Conservation (phyloP, 2,888 invertebrate species). For the Philereme transversata region DNA sequence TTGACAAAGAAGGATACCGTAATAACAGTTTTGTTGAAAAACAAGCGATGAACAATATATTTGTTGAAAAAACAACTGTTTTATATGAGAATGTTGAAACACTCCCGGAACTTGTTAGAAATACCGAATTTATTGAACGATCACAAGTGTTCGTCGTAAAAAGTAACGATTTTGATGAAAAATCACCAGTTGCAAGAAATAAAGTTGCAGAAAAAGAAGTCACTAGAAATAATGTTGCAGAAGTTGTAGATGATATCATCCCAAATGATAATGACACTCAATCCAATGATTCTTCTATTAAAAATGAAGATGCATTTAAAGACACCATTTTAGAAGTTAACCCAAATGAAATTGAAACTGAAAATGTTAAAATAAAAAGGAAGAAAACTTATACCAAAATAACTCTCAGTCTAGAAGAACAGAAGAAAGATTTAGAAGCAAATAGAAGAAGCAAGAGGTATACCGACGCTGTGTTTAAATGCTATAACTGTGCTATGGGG, state of each 20-base stretch:
- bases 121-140: constrained; percentile 9
- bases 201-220: constrained; percentile 4
- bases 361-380: background rate
- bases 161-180: constrained; percentile 7
- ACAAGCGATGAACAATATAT: constrained; percentile 1
- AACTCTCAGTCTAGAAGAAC: constrained; percentile 62
- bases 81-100: background rate
- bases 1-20: constrained; percentile 4
- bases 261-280: background rate
- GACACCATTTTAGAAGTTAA: background rate
- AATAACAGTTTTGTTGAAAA: background rate
- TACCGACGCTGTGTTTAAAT: constrained; percentile 68
- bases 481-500: constrained; percentile 66
- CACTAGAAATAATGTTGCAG: background rate
- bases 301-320: background rate
- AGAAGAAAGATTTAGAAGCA: constrained; percentile 64
- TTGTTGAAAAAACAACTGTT: constrained; percentile 5
- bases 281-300: background rate
- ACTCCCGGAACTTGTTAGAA: constrained; percentile 8
- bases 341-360: background rate
- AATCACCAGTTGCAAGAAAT: background rate
- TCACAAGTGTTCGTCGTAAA: constrained; percentile 3
- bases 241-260: background rate
- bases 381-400: constrained; percentile 52
- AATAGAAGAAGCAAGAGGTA: constrained; percentile 70